phyloP scores from a whole-genome alignment of 2,113 vertebrate species.

The Rhinogobius similis region DNA sequence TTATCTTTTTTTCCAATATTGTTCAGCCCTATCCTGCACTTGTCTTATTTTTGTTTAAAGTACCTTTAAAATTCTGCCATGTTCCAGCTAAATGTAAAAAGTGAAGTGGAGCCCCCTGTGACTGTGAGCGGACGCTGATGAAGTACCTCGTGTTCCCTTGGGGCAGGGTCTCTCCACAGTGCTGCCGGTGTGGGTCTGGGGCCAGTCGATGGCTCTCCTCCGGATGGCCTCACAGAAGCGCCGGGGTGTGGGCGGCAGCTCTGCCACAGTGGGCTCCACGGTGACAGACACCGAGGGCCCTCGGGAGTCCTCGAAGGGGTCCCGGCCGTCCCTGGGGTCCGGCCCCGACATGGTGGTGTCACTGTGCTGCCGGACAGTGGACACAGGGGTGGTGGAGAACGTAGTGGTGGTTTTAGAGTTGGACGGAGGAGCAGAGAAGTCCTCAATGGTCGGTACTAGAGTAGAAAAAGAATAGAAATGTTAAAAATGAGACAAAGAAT shows the following conservation, averaged over 20 bases:
- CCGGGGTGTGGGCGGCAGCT: conserved; percentile 87
- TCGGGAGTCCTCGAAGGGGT: conserved; percentile 79
- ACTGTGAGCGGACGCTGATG: neutral
- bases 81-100: no score
- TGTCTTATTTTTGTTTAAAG: no score
- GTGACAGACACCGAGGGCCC: conserved; percentile 72
- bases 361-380: conserved; percentile 76
- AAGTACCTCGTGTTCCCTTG: conserved; percentile 93
- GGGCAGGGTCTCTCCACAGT: conserved; percentile 96
- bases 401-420: conserved; percentile 80
- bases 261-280: conserved; percentile 82
- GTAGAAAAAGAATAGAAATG: conserved; percentile 25
- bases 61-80: no score
- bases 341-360: conserved; percentile 79
- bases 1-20: no score
- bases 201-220: conserved; percentile 91
- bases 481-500: conserved; percentile 6
- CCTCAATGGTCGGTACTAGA: conserved; percentile 87
- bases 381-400: conserved; percentile 76
- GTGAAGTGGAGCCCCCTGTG: neutral
- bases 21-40: no score
- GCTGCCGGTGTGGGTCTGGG: conserved; percentile 90
- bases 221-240: conserved; percentile 90
- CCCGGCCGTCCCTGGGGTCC: conserved; percentile 86
- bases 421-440: conserved; percentile 83